Conservation (phyloP, 1,140 invertebrate species). For the Euglossa dilemma region DNA sequence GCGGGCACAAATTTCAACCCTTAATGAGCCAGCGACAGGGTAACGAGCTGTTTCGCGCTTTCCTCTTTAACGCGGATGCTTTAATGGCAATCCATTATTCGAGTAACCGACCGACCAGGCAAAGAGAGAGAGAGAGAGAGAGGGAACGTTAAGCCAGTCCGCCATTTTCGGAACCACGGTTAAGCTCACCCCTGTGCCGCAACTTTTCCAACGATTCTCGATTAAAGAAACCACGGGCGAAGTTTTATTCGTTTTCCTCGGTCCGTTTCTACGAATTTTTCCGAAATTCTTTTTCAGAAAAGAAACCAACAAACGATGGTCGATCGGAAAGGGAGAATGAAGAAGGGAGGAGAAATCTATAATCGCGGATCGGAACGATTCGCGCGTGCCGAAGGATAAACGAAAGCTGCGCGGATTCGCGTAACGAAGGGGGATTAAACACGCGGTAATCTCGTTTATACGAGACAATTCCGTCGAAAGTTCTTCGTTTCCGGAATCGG, state of each 20-base stretch:
- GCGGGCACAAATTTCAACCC: constrained; percentile 54
- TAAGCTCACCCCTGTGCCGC: constrained; percentile 1
- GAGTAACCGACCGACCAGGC: constrained; percentile 29
- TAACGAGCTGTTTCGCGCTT: constrained; percentile 25
- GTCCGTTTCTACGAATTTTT: neutral
- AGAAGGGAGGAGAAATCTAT: neutral
- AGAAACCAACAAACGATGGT: too few species aligned
- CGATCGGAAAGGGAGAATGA: neutral
- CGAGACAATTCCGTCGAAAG: neutral
- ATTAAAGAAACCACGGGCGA: constrained; percentile 9
- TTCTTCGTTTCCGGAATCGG: neutral
- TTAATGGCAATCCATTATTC: constrained; percentile 65
- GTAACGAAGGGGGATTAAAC: constrained; percentile 29
- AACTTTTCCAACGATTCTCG: constrained; percentile 29
- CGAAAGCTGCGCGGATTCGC: neutral
- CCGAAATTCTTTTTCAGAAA: too few species aligned
- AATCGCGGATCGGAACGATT: neutral
- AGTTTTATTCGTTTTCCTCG: neutral
- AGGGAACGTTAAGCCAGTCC: constrained; percentile 33
- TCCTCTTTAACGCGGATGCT: constrained; percentile 63
- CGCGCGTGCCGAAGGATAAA: neutral
- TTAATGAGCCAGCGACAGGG: constrained; percentile 34
- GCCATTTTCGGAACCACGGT: constrained; percentile 41
- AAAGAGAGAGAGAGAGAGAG: neutral
- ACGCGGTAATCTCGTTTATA: neutral